These are phyloP conservation scores for Passer montanus DNA, from an alignment of 2,113 vertebrate species.

Conservation along the genomic window DNA sequence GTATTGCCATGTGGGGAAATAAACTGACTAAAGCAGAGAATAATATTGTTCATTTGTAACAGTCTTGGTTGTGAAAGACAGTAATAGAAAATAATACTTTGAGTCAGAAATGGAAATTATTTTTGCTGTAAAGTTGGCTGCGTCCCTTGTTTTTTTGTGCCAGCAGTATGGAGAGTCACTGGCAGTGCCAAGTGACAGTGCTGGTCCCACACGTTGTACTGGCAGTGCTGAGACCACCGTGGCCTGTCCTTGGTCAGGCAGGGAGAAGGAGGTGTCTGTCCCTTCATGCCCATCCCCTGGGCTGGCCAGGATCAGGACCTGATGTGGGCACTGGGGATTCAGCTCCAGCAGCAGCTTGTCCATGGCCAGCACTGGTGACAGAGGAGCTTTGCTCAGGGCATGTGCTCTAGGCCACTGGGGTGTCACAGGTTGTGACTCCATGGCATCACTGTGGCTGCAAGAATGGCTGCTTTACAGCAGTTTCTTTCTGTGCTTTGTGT, in stretches of 20 bases:
- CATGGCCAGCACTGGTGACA: background rate
- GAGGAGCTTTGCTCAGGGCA: accelerated
- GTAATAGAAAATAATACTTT: background rate
- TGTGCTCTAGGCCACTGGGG: accelerated
- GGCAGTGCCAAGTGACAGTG: background rate
- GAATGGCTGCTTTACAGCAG: background rate
- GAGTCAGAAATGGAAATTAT: background rate
- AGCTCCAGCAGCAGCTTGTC: background rate
- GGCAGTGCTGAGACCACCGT: accelerated
- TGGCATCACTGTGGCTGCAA: background rate
- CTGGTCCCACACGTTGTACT: background rate
- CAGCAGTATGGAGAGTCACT: background rate
- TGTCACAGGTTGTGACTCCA: background rate
- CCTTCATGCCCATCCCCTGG: background rate
- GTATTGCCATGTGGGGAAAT: background rate
- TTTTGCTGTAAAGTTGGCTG: background rate
- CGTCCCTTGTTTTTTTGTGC: accelerated
- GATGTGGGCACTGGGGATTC: accelerated
- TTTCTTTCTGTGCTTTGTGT: background rate
- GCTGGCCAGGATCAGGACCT: background rate
- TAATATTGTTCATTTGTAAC: background rate
- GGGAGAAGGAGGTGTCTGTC: background rate
- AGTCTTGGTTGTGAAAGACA: background rate
- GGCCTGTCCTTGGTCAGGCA: background rate
- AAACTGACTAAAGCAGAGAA: background rate